A percentile compares a stretch with the other conserved stretches of the same genome.
These are phyloP conservation scores for Neoitamus cyanurus DNA, from an alignment of 2,888 invertebrate genomes.

Conservation along the genomic window DNA sequence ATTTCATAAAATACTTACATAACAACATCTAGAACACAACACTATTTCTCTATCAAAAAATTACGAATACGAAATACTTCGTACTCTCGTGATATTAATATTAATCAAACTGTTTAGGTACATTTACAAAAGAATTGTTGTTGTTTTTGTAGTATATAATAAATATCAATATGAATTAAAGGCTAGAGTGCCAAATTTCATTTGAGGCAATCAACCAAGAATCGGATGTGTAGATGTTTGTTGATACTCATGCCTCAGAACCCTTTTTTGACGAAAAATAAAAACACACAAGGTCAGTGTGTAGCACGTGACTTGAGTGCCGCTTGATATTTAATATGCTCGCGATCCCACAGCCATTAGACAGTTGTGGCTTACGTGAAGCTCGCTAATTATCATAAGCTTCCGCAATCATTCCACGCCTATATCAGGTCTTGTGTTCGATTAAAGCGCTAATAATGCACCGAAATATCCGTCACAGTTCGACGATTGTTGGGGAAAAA, in stretches of 20 bases:
- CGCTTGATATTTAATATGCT: not conserved
- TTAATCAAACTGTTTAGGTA: no score
- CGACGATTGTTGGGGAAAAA: not conserved
- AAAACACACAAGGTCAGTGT: slow-evolving; percentile 4
- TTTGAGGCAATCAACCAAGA: not conserved
- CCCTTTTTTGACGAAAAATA: slow-evolving; percentile 14
- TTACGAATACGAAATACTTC: no score
- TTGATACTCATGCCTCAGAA: not conserved
- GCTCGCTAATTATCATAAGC: slow-evolving; percentile 19
- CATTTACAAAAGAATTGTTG: no score
- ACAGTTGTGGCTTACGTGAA: not conserved
- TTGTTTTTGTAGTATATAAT: no score
- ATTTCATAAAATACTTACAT: no score
- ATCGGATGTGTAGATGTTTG: not conserved
- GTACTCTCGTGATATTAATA: no score
- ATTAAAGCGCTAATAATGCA: slow-evolving; percentile 8
- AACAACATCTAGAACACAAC: no score
- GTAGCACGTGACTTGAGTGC: slow-evolving; percentile 23
- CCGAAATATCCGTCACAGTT: not conserved
- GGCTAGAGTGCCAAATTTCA: no score
- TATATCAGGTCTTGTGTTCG: not conserved
- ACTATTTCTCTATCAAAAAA: no score
- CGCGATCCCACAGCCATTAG: not conserved
- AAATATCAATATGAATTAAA: no score
- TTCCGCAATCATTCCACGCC: slow-evolving; percentile 21